Conservation (phyloP, 2,113 vertebrate species). For the Gallinago jamesoni region DNA sequence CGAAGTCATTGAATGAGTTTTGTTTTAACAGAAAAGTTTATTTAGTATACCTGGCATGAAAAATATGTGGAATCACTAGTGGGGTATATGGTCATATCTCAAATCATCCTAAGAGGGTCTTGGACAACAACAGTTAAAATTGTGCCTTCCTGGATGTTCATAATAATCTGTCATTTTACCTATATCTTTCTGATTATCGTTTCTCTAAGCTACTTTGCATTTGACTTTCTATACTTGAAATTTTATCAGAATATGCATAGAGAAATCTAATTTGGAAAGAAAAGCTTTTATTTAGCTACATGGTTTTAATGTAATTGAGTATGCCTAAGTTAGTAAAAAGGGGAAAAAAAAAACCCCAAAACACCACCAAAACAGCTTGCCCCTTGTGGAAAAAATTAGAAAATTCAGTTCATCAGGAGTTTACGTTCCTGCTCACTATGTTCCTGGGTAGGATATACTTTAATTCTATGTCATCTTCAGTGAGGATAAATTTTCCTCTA, state of each 20-base stretch:
- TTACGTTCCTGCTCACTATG: neutral
- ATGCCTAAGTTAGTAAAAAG: neutral
- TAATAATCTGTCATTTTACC: neutral
- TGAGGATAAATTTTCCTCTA: neutral
- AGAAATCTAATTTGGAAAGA: neutral
- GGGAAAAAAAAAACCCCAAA: neutral
- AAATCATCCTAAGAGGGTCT: neutral
- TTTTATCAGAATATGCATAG: neutral
- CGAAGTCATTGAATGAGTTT: neutral
- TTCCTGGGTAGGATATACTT: neutral
- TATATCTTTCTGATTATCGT: neutral
- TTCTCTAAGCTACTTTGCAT: neutral
- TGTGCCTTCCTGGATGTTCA: neutral
- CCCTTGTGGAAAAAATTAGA: neutral
- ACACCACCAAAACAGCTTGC: neutral
- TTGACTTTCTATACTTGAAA: neutral
- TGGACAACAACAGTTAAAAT: neutral
- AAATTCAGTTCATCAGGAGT: neutral
- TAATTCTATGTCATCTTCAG: neutral
- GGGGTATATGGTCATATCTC: neutral
- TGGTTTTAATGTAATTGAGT: neutral
- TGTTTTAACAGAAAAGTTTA: neutral
- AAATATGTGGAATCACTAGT: neutral
- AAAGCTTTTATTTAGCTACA: neutral
- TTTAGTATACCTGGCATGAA: neutral